Conservation (phyloP, 2,113 vertebrate species). For the Corythornis vintsioides region DNA sequence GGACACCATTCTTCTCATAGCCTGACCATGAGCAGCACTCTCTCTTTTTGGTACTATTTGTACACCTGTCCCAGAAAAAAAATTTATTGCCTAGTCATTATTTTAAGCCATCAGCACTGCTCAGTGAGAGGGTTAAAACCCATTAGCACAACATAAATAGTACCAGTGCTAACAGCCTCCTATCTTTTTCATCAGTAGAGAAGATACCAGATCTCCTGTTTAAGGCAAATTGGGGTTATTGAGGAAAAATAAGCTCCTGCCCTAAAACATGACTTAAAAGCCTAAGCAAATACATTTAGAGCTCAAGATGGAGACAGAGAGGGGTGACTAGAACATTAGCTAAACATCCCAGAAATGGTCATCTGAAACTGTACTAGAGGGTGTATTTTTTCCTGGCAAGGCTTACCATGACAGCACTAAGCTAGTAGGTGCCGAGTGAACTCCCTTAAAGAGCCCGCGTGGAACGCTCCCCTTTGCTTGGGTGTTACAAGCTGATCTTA, state of each 20-base stretch:
- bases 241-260: slow-evolving; percentile 40
- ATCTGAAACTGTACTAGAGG: neutral
- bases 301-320: neutral
- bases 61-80: slow-evolving; percentile 45
- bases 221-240: slow-evolving; percentile 35
- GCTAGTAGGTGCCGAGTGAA: neutral
- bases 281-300: slow-evolving; percentile 58
- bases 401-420: neutral
- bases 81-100: slow-evolving; percentile 66
- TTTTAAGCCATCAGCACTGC: slow-evolving; percentile 40
- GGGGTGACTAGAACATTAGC: neutral
- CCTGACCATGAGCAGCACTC: neutral
- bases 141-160: slow-evolving; percentile 52
- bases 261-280: slow-evolving; percentile 33
- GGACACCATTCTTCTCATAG: slow-evolving; percentile 39
- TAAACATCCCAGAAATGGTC: slow-evolving; percentile 34
- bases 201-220: neutral
- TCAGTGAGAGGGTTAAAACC: slow-evolving; percentile 26
- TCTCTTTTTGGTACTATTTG: slow-evolving; percentile 32
- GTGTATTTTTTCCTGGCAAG: neutral
- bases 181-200: slow-evolving; percentile 21
- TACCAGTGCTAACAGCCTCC: neutral
- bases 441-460: neutral
- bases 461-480: neutral
- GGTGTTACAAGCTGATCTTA: neutral